Evolutionary conservation across 2,797 vertebrate species (phyloP).

Genomic region (Onychomys arenicola): DNA sequence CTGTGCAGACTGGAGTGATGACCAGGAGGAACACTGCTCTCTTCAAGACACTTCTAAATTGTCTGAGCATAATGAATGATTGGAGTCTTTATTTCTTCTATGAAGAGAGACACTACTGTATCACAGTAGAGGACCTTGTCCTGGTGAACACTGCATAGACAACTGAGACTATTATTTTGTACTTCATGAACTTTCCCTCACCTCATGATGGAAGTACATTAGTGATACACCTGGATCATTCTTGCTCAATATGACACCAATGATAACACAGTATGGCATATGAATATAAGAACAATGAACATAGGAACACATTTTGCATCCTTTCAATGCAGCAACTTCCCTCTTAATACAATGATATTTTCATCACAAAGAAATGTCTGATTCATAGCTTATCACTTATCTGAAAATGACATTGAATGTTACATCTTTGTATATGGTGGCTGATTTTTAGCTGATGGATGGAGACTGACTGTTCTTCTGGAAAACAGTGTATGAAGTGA

Average conservation of each 20-base stretch:
- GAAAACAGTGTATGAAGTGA: too few relatives aligned
- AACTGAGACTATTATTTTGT: background rate
- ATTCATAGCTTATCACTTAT: too few relatives aligned
- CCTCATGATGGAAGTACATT: background rate
- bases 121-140: background rate
- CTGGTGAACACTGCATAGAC: background rate
- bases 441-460: too few relatives aligned
- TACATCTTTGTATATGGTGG: too few relatives aligned
- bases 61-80: rapidly evolving
- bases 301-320: too few relatives aligned
- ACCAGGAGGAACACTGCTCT: background rate
- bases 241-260: background rate
- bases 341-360: too few relatives aligned
- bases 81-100: background rate
- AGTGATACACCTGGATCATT: background rate
- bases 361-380: too few relatives aligned
- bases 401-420: too few relatives aligned
- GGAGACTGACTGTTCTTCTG: too few relatives aligned
- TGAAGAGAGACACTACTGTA: too few relatives aligned
- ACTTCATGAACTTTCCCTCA: background rate
- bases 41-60: too few relatives aligned
- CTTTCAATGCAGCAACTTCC: too few relatives aligned
- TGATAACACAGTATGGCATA: background rate
- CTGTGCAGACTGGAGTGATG: rapidly evolving
- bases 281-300: background rate